Evolutionary conservation across 1,140 invertebrate genomes (phyloP).

Genomic region (Leptinotarsa undecemlineata): DNA sequence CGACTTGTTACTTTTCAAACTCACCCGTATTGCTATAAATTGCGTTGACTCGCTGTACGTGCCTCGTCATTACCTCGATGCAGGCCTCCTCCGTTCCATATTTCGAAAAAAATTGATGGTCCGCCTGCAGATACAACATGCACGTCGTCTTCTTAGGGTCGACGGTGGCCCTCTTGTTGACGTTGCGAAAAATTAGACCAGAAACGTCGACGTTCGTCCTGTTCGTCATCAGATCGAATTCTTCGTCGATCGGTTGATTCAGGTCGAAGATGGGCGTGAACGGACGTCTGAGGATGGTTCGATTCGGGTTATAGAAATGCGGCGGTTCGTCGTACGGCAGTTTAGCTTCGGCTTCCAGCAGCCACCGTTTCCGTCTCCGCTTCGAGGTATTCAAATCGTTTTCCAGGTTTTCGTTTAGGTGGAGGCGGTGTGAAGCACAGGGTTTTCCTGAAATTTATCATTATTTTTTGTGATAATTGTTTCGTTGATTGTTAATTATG

Average conservation of each 20-base stretch:
- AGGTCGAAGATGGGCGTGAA: slow-evolving; percentile 45
- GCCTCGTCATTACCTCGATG: slow-evolving; percentile 92
- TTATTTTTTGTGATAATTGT: too few relatives aligned
- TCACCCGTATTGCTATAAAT: slow-evolving; percentile 89
- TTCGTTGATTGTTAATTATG: too few relatives aligned
- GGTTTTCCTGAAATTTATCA: slow-evolving; percentile 31
- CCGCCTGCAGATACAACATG: slow-evolving; percentile 92
- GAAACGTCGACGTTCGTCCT: slow-evolving; percentile 47
- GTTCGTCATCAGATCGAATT: slow-evolving; percentile 45
- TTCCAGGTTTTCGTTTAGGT: slow-evolving; percentile 55
- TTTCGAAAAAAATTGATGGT: slow-evolving; percentile 91
- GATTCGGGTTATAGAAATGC: slow-evolving; percentile 36
- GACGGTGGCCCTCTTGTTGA: slow-evolving; percentile 73
- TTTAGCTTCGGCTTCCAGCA: slow-evolving; percentile 55
- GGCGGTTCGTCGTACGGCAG: slow-evolving; percentile 42
- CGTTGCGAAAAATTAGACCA: slow-evolving; percentile 61
- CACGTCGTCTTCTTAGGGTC: slow-evolving; percentile 83
- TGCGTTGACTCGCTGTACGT: slow-evolving; percentile 90
- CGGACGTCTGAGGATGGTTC: slow-evolving; percentile 38
- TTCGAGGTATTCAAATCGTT: slow-evolving; percentile 42
- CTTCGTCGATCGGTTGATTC: slow-evolving; percentile 49
- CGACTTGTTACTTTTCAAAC: neutral
- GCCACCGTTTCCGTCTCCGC: slow-evolving; percentile 49
- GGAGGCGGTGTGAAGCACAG: slow-evolving; percentile 65
- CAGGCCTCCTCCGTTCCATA: slow-evolving; percentile 92